phyloP scores from a whole-genome alignment of 2,113 vertebrate species.

The mouse (Mus musculus) region DNA sequence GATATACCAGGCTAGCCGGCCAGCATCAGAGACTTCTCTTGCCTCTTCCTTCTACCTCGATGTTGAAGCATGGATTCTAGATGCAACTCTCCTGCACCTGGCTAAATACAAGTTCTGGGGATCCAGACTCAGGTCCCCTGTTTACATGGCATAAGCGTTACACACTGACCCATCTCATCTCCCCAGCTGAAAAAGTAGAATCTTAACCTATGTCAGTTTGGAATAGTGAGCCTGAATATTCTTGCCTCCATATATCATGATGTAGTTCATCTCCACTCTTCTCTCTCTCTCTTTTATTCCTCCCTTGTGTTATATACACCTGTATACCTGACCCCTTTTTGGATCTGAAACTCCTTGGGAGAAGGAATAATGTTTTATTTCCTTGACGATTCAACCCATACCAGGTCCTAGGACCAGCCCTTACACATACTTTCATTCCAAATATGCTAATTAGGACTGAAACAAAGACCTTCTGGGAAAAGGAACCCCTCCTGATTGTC shows the following conservation, averaged over 20 bases:
- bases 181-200: neutral
- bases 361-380: neutral
- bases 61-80: neutral
- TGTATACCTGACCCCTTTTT: neutral
- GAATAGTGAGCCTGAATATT: neutral
- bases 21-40: neutral
- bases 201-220: neutral
- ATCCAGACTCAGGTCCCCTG: neutral
- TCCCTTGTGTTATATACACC: neutral
- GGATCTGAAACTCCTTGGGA: neutral
- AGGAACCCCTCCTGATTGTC: neutral
- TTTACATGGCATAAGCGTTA: neutral
- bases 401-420: neutral
- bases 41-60: neutral
- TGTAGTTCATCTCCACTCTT: too few relatives aligned
- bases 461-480: neutral
- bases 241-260: neutral
- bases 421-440: neutral
- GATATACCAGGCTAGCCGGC: neutral
- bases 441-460: slow-evolving; percentile 15
- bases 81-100: neutral
- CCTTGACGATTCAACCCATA: neutral
- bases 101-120: neutral
- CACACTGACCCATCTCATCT: neutral
- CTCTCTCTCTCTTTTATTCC: neutral